Evolutionary conservation across 53 echinoderm and acorn worm species (phyloP).

Genomic region (Glandiceps talaboti): DNA sequence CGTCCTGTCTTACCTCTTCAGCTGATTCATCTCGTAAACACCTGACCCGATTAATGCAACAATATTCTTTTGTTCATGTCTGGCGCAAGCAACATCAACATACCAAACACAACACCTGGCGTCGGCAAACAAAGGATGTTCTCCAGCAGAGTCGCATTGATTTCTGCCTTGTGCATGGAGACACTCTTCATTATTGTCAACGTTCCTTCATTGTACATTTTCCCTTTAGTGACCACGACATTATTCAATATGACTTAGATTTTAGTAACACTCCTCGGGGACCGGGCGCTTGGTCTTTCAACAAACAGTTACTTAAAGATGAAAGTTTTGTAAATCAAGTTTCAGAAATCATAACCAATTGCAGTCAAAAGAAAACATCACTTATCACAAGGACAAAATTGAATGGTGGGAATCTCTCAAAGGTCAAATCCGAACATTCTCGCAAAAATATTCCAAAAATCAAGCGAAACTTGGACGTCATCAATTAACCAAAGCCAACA

Average conservation of each 20-base stretch:
- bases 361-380: background rate
- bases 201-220: background rate
- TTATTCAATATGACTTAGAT: background rate
- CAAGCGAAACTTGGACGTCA: background rate
- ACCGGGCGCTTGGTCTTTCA: background rate
- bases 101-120: background rate
- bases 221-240: background rate
- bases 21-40: background rate
- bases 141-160: constrained; percentile 1
- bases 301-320: background rate
- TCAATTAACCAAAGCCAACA: background rate
- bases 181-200: background rate
- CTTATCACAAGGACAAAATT: background rate
- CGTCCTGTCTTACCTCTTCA: background rate
- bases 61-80: background rate
- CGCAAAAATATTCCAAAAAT: background rate
- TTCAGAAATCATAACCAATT: background rate
- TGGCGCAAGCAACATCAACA: background rate
- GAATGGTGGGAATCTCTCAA: background rate
- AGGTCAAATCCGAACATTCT: background rate
- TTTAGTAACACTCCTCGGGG: background rate
- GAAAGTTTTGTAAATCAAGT: background rate
- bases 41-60: background rate
- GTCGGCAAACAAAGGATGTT: background rate
- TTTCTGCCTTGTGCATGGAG: background rate